Conservation (phyloP, 2,888 invertebrate species). For the Lasioglossum zephyrum region DNA sequence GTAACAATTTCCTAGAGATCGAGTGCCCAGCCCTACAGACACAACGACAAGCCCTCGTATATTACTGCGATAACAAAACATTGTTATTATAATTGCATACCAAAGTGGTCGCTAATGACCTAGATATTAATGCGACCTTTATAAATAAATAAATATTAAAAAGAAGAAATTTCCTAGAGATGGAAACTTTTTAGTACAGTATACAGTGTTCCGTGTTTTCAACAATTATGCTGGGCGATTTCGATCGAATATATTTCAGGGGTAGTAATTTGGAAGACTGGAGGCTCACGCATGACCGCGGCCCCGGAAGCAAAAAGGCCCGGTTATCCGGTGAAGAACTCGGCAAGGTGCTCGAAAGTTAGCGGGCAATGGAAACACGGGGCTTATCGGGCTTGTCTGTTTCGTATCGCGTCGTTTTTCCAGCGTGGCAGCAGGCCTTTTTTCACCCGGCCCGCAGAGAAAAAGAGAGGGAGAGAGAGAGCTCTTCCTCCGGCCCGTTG, state of each 20-base stretch:
- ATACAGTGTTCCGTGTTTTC: background rate
- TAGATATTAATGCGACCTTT: no score
- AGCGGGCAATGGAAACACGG: constrained; percentile 69
- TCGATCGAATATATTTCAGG: background rate
- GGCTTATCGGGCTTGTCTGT: constrained; percentile 48
- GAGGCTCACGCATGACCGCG: constrained; percentile 2
- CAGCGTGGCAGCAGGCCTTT: constrained; percentile 18
- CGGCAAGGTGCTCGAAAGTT: constrained; percentile 64
- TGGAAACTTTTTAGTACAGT: background rate
- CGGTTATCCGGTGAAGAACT: constrained; percentile 69
- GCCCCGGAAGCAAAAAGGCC: background rate
- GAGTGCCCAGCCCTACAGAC: no score
- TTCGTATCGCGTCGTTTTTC: constrained; percentile 49
- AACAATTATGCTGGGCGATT: background rate
- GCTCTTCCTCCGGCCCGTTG: background rate
- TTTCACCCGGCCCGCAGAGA: constrained; percentile 17
- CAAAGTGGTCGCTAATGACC: no score
- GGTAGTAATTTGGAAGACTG: background rate
- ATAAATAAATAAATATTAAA: no score
- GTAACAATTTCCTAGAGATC: background rate
- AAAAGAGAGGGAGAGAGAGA: background rate
- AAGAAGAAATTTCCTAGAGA: no score
- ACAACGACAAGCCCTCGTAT: no score
- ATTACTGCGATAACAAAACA: no score
- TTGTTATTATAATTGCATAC: no score